Evolutionary conservation across 1,140 invertebrate genomes (phyloP), one percentile per base, ranked within the genome.

Genomic region (Drosophila eugracilis): DNA sequence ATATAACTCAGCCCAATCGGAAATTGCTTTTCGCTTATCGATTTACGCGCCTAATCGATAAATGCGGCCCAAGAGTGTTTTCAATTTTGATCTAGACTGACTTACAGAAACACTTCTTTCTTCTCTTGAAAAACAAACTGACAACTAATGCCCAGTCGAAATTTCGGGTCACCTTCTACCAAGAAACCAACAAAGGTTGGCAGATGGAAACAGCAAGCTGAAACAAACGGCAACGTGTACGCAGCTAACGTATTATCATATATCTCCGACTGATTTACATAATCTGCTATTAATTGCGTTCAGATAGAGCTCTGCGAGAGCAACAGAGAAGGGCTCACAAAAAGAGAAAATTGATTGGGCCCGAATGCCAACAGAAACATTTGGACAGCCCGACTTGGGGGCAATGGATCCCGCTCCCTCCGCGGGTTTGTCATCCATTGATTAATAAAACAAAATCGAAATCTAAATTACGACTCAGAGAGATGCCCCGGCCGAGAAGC

Each of bases 11-110:
- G 57, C 62, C 57, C 77, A 85, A 86, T 85, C 81, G 81, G 81
- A 85, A 85, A 85, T 85, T 85, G 81, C 76, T 85, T 85, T 86
- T 85, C 73, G 70, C 73, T 85, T 86, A 85, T 85, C 81, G 81
- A 81, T 85, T 81, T 81, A 74, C 69, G 77, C 78, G 81, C 73
- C 83, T 86, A 85, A 85, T 85, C 81, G 77, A 67, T 45, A 15
- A 84, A 21, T 19, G 19, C 70, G 62, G n/a, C 22, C n/a, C 42
- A 73, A 76, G 72, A 69, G 77, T 60, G 63, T 80, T 76, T 81
- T 76, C 66, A 75, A 86, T 81, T 86, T 85, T 63, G 76, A 76
- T 79, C 79, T 85, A 72, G 53, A 71, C 71, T 34, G 3, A 52
- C 7, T 4, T 4, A 36, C 5, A 1, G 1, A n/a, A 5, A 3